phyloP scores from a whole-genome alignment of 2,888 invertebrate species.

The Reticulitermes lucifugus region DNA sequence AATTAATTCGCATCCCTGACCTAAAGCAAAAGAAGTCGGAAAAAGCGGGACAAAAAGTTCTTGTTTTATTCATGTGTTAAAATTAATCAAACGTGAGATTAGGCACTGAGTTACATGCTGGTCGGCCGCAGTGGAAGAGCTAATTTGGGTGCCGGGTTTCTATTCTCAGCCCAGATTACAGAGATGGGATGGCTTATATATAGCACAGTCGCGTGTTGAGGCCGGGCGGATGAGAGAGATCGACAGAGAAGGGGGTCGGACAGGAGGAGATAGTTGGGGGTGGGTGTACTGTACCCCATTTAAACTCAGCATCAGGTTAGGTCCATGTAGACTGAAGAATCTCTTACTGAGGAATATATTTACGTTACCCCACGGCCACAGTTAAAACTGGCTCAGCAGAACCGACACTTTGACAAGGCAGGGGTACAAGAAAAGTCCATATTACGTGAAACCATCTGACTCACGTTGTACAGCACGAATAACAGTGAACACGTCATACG shows the following conservation, averaged over 20 bases:
- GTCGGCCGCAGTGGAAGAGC: not conserved
- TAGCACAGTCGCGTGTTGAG: slow-evolving; percentile 17
- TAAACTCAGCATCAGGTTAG: not conserved
- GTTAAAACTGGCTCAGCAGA: too few relatives aligned
- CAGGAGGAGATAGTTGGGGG: slow-evolving; percentile 8
- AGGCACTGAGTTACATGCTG: not conserved
- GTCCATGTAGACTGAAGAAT: not conserved
- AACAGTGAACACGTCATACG: too few relatives aligned
- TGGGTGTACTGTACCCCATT: not conserved
- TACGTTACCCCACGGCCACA: not conserved
- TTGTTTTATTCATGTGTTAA: not conserved
- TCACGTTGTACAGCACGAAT: too few relatives aligned
- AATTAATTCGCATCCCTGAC: not conserved
- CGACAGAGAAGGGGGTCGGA: slow-evolving; percentile 39
- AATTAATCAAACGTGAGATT: slow-evolving; percentile 16
- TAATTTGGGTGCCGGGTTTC: slow-evolving; percentile 14
- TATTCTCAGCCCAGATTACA: slow-evolving; percentile 28
- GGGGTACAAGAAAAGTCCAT: too few relatives aligned
- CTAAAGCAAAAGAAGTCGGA: not conserved
- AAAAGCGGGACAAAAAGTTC: not conserved
- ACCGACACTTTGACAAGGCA: too few relatives aligned
- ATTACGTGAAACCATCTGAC: too few relatives aligned
- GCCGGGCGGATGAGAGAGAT: slow-evolving; percentile 41
- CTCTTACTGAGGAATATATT: not conserved
- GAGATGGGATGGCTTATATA: slow-evolving; percentile 15